Base-by-base conservation (phyloP, 2,888 invertebrate genomes). In the Adela reaumurella region DNA sequence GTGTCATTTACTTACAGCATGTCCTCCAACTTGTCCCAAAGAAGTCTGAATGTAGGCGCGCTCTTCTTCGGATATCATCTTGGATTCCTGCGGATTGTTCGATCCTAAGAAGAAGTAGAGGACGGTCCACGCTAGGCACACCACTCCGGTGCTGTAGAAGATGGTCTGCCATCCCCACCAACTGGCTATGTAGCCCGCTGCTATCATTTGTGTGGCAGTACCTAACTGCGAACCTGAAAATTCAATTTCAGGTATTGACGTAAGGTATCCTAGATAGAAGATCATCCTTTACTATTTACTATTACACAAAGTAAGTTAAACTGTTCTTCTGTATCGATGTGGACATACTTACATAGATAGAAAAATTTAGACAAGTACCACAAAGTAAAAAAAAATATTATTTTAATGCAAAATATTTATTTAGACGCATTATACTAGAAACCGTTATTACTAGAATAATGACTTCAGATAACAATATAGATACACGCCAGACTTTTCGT, bases 121-220 rank as follows among this genome's bases (percentile, higher is more conserved):
- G 0, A 77, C 60, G 0, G 80, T 64, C 86, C 86, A 87, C 0
- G 78, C 1, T 1, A 82, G 65, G 0, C 83, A 81, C 0, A 79
- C 56, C 0, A 62, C 60, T 0, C 86, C 87, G 29, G 85, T 81
- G 0, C 74, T 61, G 57, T 88, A 89, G 62, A 89, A 88, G 18
- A 87, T 83, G 43, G 83, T 82, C 0, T 85, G 84, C 88, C 88
- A 88, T 18, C 87, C 87, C 59, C 76, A 71, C 11, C 45, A 61
- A 24, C 65, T 62, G 0, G 71, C 67, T 45, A 72, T 60, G 53
- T 65, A 72, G 0, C 73, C 73, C 2, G 84, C 80, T 17, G 72
- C 59, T 18, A 83, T 70, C 56, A 85, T 62, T 45, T 83, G 78
- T 0, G 84, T 49, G 0, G 85, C 82, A 5, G 83, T 84, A 1